Base-by-base conservation (phyloP, 2,113 vertebrate species). In the Ceyx margarethae region DNA sequence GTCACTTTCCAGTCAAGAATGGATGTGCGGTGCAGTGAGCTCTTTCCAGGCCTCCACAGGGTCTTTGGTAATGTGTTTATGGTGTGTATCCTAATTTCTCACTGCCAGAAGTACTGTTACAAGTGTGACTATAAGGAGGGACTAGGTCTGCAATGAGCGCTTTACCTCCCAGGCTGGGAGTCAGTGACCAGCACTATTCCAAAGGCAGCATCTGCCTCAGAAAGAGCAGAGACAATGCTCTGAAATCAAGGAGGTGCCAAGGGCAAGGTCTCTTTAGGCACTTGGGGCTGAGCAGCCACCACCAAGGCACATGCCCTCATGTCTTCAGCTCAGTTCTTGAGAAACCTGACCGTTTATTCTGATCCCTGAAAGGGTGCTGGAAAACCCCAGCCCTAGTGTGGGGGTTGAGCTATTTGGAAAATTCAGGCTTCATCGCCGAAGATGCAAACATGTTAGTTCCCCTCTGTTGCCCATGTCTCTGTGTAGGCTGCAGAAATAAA, bases 401-500 rank as follows among this genome's bases (percentile, higher is more conserved):
- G 67, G 75, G 25, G 64, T 31, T 71, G 75, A 87, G 64, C 71
- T 89, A 17, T 89, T 85, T 25, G 68, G 87, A 82, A 92, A 83
- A 93, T 71, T 77, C 89, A 68, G 87, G 81, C 76, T 80, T 90
- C 91, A n/a, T 82, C 6, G 6, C 56, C 62, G 60, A 89, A 89
- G 87, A 92, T 71, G 75, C 87, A 69, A 79, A 60, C n/a, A 11
- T 91, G 85, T 93, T 83, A 82, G 85, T 88, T 89, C 93, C 51
- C 61, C 72, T 90, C 25, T 9, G 7, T 20, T 89, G 74, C 87
- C 74, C 33, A 2, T 84, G 73, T 56, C 71, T 95, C 87, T 42
- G 71, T 79, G 81, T 62, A 93, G 86, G 91, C 90, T 93, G 91
- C 86, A 78, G 83, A 93, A 89, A 84, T 69, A 85, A 86, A 93